Base-by-base conservation (phyloP, 2,888 invertebrate species). In the Nymphalis c-album region DNA sequence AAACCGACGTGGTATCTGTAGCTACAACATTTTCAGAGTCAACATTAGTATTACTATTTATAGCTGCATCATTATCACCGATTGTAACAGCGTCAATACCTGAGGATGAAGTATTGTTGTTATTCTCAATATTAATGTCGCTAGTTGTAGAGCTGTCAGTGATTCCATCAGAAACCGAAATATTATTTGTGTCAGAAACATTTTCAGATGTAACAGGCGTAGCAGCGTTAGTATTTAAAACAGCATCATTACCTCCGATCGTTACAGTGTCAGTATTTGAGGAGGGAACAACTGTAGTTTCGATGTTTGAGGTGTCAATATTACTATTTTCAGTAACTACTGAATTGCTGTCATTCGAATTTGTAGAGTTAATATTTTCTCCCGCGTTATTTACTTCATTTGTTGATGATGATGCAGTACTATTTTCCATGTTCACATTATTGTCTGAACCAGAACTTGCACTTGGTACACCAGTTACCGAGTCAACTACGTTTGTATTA, bases 211-310 rank as follows among this genome's bases (percentile, higher is more conserved):
- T n/a, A 22, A 22, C 2, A 2, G 22, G 2, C 7, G 1, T n/a
- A 55, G 26, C 26, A 7, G 16, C 16, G 16, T 53, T 22, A 53
- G 17, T 26, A 53, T 53, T 53, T n/a, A 58, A 67, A 58, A 58
- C 22, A 26, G 50, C 62, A 48, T 22, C 63, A 31, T 31, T 46
- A 8, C 13, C 60, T 22, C 47, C 26, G 31, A 35, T 45, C 45
- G 67, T 17, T 53, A 60, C 18, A 40, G n/a, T 40, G 26, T 45
- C 58, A 40, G 6, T 13, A 20, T 40, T 58, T 58, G 20, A 46
- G 7, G 53, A 10, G 18, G 61, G 18, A 5, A 53, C 46, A 51
- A 18, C 58, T 46, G 53, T 26, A 10, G 35, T 40, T 10, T 40
- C 40, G 18, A 51, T 64, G n/a, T 35, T 51, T 48, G 18, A 58